Conservation (phyloP, 2,113 vertebrate species). For the Motacilla tschutschensis region DNA sequence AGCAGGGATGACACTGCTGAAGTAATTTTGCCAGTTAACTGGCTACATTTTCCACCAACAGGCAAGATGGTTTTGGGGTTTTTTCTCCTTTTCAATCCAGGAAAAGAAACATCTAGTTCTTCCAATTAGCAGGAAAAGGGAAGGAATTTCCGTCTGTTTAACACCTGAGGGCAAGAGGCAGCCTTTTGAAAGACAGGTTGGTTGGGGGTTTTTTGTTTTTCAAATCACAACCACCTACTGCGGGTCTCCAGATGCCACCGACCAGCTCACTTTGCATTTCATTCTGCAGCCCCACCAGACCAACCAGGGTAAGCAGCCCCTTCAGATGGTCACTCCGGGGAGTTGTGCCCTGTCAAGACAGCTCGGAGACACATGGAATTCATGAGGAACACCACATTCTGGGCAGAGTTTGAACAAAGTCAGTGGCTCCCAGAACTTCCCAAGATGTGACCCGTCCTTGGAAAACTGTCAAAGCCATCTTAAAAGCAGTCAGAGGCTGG, state of each 20-base stretch:
- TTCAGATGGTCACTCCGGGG: background rate
- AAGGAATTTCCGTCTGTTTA: slow-evolving; percentile 11
- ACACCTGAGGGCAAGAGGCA: slow-evolving; percentile 1
- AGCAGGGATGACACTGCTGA: background rate
- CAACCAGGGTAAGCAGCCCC: background rate
- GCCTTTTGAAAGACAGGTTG: background rate
- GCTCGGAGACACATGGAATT: background rate
- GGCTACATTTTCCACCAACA: background rate
- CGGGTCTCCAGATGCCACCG: background rate
- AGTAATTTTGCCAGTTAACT: background rate
- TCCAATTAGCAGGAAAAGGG: slow-evolving; percentile 18
- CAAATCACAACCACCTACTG: slow-evolving; percentile 1
- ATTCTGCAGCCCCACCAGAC: background rate
- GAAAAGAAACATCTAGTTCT: slow-evolving; percentile 6
- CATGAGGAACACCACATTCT: background rate
- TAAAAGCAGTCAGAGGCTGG: background rate
- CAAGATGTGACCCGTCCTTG: rapidly evolving
- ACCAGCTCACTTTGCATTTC: background rate
- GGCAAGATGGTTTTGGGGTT: background rate
- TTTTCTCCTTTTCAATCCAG: background rate
- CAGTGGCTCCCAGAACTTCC: background rate
- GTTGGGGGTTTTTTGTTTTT: background rate
- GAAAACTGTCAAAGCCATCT: background rate
- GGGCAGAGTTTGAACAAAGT: background rate
- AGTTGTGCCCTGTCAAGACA: background rate